Evolutionary conservation across 2,113 vertebrate genomes (phyloP).

Genomic region (Marmota monax): DNA sequence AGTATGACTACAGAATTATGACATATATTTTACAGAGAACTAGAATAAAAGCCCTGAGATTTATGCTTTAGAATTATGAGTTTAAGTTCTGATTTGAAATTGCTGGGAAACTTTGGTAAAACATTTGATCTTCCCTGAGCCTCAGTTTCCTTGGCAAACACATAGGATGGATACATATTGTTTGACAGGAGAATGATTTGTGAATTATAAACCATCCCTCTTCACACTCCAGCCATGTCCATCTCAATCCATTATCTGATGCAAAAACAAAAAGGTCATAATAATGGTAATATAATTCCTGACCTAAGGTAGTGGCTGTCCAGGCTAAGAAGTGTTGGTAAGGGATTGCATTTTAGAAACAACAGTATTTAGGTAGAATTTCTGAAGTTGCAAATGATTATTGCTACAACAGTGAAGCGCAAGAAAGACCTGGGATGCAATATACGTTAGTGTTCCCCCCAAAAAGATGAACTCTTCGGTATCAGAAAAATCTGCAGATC

Average conservation of each 20-base stretch:
- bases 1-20: neutral
- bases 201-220: neutral
- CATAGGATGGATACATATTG: neutral
- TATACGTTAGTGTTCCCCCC: neutral
- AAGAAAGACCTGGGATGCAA: neutral
- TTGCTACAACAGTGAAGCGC: neutral
- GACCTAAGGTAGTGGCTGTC: neutral
- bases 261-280: neutral
- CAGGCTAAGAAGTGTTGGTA: neutral
- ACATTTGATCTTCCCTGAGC: neutral
- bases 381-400: neutral
- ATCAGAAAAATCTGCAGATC: neutral
- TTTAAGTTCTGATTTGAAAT: constrained; percentile 24
- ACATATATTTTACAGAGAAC: neutral
- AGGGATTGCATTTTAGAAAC: neutral
- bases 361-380: neutral
- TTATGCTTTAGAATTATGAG: neutral
- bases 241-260: neutral
- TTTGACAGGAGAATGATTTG: neutral
- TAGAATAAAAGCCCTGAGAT: neutral
- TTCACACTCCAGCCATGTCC: no score
- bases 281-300: neutral
- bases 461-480: neutral
- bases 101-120: neutral
- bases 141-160: constrained; percentile 34